A percentile compares a stretch with the other conserved stretches of the same genome.
Conservation (phyloP, 2,797 vertebrate genomes). For the Phataginus tricuspis region DNA sequence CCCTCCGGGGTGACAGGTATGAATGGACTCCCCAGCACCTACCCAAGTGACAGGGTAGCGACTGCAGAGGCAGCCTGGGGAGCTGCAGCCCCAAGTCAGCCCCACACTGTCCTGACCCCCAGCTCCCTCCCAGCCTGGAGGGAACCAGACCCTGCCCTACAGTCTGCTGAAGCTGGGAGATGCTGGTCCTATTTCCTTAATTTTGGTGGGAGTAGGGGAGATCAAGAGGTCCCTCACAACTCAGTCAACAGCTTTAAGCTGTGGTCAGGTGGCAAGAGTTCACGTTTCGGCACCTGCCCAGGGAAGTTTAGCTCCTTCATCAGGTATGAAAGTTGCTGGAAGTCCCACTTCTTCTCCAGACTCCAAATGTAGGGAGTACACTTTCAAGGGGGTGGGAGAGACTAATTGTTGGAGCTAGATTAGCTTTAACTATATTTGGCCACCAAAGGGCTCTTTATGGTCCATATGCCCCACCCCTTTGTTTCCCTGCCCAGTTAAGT, state of each 20-base stretch:
- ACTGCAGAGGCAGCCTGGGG: not conserved
- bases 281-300: not conserved
- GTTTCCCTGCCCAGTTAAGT: not conserved
- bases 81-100: not conserved
- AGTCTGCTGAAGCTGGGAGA: not conserved
- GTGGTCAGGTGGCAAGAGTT: not conserved
- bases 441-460: not conserved
- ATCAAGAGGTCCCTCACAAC: not conserved
- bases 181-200: not conserved
- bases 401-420: not conserved
- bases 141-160: not conserved
- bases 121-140: not conserved
- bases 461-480: not conserved
- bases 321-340: not conserved
- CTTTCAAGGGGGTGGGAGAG: not conserved
- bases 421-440: not conserved
- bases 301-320: not conserved
- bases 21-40: not conserved
- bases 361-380: not conserved
- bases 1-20: not conserved
- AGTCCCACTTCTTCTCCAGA: not conserved
- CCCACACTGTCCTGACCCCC: not conserved
- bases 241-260: not conserved
- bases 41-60: not conserved
- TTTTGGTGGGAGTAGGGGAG: rapidly evolving